Evolutionary conservation across 2,888 invertebrate genomes (phyloP).

Genomic region (Tenodera sinensis): DNA sequence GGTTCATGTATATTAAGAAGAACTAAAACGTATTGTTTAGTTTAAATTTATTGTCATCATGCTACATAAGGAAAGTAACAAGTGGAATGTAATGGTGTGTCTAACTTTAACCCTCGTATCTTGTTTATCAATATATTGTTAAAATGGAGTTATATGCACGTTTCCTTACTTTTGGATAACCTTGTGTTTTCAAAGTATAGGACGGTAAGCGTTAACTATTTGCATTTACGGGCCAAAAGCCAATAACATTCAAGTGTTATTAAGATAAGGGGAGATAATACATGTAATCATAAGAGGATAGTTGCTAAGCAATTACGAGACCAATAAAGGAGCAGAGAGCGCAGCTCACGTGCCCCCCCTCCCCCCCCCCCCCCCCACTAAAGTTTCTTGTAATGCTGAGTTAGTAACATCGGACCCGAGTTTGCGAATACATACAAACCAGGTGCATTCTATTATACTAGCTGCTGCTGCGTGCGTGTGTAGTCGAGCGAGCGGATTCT

Average conservation of each 20-base stretch:
- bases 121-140: too few species aligned
- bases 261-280: neutral
- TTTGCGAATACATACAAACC: neutral
- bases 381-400: neutral
- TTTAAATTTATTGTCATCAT: too few species aligned
- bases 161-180: too few species aligned
- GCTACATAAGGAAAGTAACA: too few species aligned
- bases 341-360: neutral
- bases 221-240: neutral
- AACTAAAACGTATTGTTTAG: too few species aligned
- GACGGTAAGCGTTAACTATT: neutral
- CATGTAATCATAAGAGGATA: neutral
- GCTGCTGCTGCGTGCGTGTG: neutral
- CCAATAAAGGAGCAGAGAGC: neutral
- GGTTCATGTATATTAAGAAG: too few species aligned
- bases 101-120: too few species aligned
- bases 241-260: neutral
- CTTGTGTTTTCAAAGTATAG: too few species aligned
- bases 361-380: neutral
- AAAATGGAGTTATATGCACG: too few species aligned
- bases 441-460: neutral
- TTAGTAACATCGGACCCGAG: neutral
- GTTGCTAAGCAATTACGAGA: neutral
- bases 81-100: too few species aligned
- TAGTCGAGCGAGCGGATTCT: neutral